Evolutionary conservation across 2,888 invertebrate species (phyloP), one percentile per base, ranked within the genome.

Genomic region (Ptycholaimellus sp.): DNA sequence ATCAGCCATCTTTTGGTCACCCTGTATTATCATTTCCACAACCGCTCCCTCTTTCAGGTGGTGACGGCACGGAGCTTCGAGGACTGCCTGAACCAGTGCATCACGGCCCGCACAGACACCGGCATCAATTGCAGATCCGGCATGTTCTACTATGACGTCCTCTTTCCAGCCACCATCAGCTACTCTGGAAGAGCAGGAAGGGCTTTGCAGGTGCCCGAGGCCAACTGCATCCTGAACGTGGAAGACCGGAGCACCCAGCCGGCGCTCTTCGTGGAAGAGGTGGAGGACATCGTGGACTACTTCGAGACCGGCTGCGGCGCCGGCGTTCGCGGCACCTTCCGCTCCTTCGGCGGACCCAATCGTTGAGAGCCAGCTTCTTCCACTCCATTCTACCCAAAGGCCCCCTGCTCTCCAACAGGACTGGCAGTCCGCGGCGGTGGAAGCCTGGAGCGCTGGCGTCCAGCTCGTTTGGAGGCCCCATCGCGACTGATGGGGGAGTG

Each of bases 81-180:
- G 19, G 40, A 40, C 21, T 40, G 40, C 30, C 28, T 40, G 17
- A 30, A 37, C 22, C 32, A 38, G n/a, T 40, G 40, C 25, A 14
- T 40, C 18, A 37, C 29, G 14, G 11, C 37, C 3, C 30, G 30
- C n/a, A 18, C 22, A 4, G 14, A 28, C 13, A 34, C 32, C 25
- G 40, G 40, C 4, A 34, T 40, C 31, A 16, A n/a, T 2, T 40
- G 40, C 25, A 14, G 9, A n/a, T 38, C 38, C 5, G 40, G 40
- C 11, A 40, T 40, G 40, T 40, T 27, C 30, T 40, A 37, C 28
- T 40, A 34, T 18, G 33, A 40, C 28, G 40, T 40, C n/a, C n/a
- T n/a, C n/a, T n/a, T n/a, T n/a, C n/a, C n/a, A n/a, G n/a, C n/a
- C n/a, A n/a, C n/a, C n/a, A n/a, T n/a, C n/a, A n/a, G n/a, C n/a